Conservation (phyloP, 2,113 vertebrate species). For the Chionis minor region DNA sequence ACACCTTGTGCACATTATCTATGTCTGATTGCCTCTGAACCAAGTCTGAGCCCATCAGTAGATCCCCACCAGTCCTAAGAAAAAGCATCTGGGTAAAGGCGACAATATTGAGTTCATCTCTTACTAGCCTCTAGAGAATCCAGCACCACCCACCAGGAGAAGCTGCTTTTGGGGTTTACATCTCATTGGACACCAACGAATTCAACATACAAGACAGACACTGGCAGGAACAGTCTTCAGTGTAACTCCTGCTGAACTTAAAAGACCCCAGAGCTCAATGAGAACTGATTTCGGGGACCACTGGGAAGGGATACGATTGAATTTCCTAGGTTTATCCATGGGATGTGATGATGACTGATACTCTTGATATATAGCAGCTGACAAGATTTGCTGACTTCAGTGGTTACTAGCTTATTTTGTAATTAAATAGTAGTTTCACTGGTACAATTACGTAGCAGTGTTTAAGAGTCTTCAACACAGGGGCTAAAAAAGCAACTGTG, state of each 20-base stretch:
- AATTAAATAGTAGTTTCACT: background rate
- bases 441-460: background rate
- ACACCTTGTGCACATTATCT: background rate
- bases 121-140: background rate
- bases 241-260: background rate
- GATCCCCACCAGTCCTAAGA: background rate
- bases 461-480: background rate
- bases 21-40: background rate
- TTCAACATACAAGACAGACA: background rate
- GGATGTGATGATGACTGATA: background rate
- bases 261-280: accelerated
- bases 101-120: background rate
- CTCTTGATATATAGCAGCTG: background rate
- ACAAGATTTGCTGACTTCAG: background rate
- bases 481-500: background rate
- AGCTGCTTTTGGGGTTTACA: background rate
- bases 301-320: background rate
- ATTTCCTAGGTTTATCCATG: background rate
- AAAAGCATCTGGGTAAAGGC: background rate
- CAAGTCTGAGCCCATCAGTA: background rate
- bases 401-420: background rate
- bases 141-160: background rate
- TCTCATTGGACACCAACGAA: background rate
- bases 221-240: background rate
- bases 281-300: background rate